Conservation (phyloP, 2,113 vertebrate genomes). For the Heterocephalus glaber region DNA sequence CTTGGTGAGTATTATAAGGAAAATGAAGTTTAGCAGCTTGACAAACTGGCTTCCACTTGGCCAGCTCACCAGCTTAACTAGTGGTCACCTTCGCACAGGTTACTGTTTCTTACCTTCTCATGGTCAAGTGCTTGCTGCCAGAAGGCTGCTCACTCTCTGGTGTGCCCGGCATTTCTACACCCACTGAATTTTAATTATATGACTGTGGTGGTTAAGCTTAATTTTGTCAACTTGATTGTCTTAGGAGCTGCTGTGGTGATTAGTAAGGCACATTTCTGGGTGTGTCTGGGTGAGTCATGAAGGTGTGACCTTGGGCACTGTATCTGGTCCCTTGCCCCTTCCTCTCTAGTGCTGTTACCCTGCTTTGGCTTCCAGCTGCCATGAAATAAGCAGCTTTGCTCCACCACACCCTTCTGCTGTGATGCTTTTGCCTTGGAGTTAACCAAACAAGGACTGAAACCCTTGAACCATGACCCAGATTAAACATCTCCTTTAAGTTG, state of each 20-base stretch:
- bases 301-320: neutral
- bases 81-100: neutral
- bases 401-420: neutral
- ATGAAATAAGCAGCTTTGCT: neutral
- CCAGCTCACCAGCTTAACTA: neutral
- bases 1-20: neutral
- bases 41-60: neutral
- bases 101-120: neutral
- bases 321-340: neutral
- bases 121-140: fast-evolving
- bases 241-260: neutral
- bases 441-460: neutral
- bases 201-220: neutral
- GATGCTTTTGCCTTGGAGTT: neutral
- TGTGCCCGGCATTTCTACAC: neutral
- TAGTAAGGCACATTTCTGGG: neutral
- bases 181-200: neutral
- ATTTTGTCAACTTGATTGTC: neutral
- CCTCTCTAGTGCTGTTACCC: neutral
- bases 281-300: neutral
- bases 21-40: neutral
- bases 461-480: neutral
- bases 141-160: neutral
- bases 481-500: neutral
- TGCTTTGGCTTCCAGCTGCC: neutral